A percentile compares a stretch with the other conserved stretches of the same genome.
These are phyloP conservation scores for Mythimna loreyi DNA, from an alignment of 2,888 invertebrate genomes.

Conservation along the genomic window DNA sequence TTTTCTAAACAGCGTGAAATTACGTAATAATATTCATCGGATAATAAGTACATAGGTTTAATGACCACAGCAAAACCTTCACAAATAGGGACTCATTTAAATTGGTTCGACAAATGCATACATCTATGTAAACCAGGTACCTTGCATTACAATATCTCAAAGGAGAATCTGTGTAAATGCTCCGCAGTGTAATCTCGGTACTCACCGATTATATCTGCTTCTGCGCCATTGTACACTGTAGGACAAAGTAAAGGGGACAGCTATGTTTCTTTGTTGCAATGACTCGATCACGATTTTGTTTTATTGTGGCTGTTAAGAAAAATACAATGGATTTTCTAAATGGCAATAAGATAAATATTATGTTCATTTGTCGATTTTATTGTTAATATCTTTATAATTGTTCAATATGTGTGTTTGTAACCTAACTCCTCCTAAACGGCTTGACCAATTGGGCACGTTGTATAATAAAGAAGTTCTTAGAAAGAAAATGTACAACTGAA, in stretches of 20 bases:
- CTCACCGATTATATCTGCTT: conserved; percentile 68
- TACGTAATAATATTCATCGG: no score
- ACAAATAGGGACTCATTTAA: not conserved
- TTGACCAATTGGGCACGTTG: no score
- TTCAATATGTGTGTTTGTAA: no score
- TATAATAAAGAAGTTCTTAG: no score
- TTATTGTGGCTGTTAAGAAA: not conserved
- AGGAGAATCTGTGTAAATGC: conserved; percentile 80
- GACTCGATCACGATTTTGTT: conserved; percentile 28
- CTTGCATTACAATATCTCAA: conserved; percentile 70
- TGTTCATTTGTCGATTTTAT: not conserved
- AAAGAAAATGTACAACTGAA: no score
- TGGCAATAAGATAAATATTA: not conserved
- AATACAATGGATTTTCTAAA: not conserved
- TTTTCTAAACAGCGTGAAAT: no score
- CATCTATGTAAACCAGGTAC: conserved; percentile 64
- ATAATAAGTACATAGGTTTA: no score
- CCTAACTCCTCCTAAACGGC: no score
- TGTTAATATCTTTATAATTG: no score
- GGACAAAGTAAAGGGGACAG: conserved; percentile 33
- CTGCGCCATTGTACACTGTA: conserved; percentile 38
- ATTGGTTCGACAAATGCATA: conserved; percentile 58
- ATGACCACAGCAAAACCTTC: not conserved
- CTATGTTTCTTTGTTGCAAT: conserved; percentile 1
- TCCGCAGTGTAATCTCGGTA: conserved; percentile 62